Evolutionary conservation across 2,888 invertebrate species (phyloP).

Genomic region (Macaria liturata): DNA sequence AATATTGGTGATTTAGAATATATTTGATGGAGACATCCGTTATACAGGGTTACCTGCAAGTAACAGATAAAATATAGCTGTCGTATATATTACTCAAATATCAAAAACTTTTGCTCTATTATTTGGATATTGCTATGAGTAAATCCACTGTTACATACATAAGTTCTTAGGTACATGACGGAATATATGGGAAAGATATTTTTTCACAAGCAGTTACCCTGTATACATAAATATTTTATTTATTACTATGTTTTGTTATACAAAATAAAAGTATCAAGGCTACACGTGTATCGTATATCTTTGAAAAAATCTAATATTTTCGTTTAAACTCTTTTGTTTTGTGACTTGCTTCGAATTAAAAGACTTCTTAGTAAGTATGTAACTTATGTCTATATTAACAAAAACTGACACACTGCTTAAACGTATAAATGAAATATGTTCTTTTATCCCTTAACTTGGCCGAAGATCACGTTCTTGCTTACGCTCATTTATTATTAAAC

Average conservation of each 20-base stretch:
- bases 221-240: not conserved
- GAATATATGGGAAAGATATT: not conserved
- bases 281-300: conserved; percentile 22
- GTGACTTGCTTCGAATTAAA: too few species aligned
- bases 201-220: too few species aligned
- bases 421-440: conserved; percentile 47
- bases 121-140: not conserved
- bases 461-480: conserved; percentile 72
- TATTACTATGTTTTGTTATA: conserved; percentile 2
- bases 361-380: too few species aligned
- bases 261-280: conserved; percentile 31
- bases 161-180: not conserved
- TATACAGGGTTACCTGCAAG: not conserved
- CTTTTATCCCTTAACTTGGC: conserved; percentile 61
- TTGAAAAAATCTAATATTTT: conserved; percentile 11
- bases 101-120: too few species aligned
- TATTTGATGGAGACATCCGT: conserved; percentile 35
- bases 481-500: too few species aligned
- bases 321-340: too few species aligned
- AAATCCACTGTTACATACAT: not conserved
- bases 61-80: too few species aligned
- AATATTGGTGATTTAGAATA: conserved; percentile 28
- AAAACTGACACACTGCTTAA: too few species aligned
- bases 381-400: too few species aligned
- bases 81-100: too few species aligned